These are phyloP conservation scores for Drosophila ironensis DNA, from an alignment of 1,140 invertebrate species.

Conservation along the genomic window DNA sequence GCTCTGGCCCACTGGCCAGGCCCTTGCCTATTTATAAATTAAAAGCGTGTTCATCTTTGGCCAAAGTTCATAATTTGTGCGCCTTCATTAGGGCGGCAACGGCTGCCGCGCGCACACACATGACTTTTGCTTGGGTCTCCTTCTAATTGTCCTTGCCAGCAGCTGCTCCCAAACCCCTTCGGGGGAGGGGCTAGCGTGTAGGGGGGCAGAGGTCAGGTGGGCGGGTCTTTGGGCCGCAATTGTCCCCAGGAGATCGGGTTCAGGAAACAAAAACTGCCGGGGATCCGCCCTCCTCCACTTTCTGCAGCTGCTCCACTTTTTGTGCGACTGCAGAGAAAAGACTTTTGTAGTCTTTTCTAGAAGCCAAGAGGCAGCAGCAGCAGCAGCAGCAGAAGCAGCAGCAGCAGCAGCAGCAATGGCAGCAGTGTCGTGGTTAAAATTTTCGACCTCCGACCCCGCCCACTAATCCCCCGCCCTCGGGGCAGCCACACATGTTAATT, in stretches of 20 bases:
- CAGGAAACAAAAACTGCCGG: conserved; percentile 19
- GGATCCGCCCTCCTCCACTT: conserved; percentile 22
- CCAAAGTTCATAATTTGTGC: conserved; percentile 70
- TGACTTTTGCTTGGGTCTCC: conserved; percentile 4
- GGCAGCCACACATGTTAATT: conserved; percentile 49
- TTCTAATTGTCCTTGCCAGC: conserved; percentile 61
- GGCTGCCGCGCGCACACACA: conserved; percentile 8
- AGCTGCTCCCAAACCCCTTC: conserved; percentile 37
- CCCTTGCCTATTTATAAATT: conserved; percentile 52
- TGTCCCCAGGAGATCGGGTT: conserved; percentile 8
- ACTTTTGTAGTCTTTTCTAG: conserved; percentile 26
- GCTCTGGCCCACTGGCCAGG: too few species aligned
- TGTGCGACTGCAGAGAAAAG: conserved; percentile 1
- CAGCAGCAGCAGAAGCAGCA: too few species aligned
- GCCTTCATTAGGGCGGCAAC: conserved; percentile 52
- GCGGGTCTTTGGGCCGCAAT: conserved; percentile 6
- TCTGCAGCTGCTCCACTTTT: conserved; percentile 12
- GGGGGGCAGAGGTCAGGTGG: conserved; percentile 6
- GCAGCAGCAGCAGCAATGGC: too few species aligned
- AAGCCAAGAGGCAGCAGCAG: not conserved
- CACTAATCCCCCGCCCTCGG: not conserved
- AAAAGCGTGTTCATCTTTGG: conserved; percentile 70
- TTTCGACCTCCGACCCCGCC: conserved; percentile 1
- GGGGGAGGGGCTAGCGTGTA: not conserved
- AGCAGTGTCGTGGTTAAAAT: conserved; percentile 24